Evolutionary conservation across 2,888 invertebrate genomes (phyloP).

Genomic region (Pecten maximus): DNA sequence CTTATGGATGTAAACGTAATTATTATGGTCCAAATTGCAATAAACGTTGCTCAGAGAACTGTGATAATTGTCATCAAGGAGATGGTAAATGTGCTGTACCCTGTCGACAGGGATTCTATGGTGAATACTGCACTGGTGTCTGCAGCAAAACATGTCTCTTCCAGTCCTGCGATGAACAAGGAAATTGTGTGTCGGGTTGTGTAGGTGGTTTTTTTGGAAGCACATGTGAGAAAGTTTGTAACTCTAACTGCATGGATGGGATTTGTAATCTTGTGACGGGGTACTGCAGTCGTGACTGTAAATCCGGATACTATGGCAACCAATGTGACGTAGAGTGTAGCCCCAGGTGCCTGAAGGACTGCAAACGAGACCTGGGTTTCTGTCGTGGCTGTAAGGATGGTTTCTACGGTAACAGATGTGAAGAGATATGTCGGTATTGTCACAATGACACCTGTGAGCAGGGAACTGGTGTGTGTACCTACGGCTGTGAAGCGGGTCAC

Average conservation of each 20-base stretch:
- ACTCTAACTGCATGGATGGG: background rate
- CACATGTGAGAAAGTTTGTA: background rate
- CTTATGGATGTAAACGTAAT: slow-evolving; percentile 1
- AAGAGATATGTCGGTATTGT: background rate
- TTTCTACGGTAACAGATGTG: slow-evolving; percentile 13
- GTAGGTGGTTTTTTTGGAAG: background rate
- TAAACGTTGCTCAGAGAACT: background rate
- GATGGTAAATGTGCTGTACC: slow-evolving; percentile 8
- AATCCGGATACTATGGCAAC: background rate
- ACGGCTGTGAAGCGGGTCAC: background rate
- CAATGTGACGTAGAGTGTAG: background rate
- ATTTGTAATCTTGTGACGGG: background rate
- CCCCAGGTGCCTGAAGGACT: background rate
- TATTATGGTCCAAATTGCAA: slow-evolving; percentile 13
- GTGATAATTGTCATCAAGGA: background rate
- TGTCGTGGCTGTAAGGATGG: background rate
- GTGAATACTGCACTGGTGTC: background rate
- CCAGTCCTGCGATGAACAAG: background rate
- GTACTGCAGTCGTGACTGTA: background rate
- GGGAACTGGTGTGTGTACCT: background rate
- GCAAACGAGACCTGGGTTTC: background rate
- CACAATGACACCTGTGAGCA: background rate
- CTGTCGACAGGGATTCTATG: background rate
- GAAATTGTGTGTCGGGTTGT: background rate
- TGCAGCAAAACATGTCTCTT: background rate